Evolutionary conservation across 2,888 invertebrate species (phyloP).

Genomic region (Sericinus montela): DNA sequence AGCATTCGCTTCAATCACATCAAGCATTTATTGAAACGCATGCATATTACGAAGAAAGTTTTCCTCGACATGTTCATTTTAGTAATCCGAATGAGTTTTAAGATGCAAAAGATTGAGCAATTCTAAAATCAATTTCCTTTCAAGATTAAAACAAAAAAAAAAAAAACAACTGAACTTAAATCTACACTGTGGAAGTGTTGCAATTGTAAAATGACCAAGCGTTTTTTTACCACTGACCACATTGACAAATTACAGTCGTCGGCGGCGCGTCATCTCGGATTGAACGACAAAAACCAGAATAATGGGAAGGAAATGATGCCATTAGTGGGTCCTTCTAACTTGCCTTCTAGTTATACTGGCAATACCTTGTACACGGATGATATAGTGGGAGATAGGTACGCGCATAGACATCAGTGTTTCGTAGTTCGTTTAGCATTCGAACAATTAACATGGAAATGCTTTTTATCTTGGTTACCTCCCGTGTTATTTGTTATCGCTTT

Average conservation of each 20-base stretch:
- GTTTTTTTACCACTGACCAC: slow-evolving; percentile 26
- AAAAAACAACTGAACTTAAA: too few species aligned
- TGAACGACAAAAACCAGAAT: slow-evolving; percentile 33
- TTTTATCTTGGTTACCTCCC: slow-evolving; percentile 5
- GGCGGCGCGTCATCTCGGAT: slow-evolving; percentile 27
- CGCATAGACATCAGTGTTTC: background rate
- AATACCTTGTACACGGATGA: slow-evolving; percentile 9
- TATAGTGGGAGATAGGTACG: background rate
- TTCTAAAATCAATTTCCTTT: slow-evolving; percentile 20
- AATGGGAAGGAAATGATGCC: slow-evolving; percentile 32
- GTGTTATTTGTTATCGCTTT: slow-evolving; percentile 1
- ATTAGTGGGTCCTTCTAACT: slow-evolving; percentile 24
- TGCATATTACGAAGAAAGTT: background rate
- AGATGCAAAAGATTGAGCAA: background rate
- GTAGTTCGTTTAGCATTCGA: slow-evolving; percentile 9
- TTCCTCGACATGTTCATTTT: background rate
- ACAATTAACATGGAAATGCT: slow-evolving; percentile 20
- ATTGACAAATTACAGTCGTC: slow-evolving; percentile 37
- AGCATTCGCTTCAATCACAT: slow-evolving; percentile 3
- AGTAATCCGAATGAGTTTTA: background rate
- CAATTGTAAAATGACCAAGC: slow-evolving; percentile 25
- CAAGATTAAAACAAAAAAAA: slow-evolving; percentile 19
- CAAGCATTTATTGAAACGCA: slow-evolving; percentile 7
- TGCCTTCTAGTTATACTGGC: slow-evolving; percentile 3
- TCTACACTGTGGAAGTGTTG: slow-evolving; percentile 20